Evolutionary conservation across 2,113 vertebrate genomes (phyloP), one percentile per base, ranked within the genome.

Genomic region (Perccottus glenii): DNA sequence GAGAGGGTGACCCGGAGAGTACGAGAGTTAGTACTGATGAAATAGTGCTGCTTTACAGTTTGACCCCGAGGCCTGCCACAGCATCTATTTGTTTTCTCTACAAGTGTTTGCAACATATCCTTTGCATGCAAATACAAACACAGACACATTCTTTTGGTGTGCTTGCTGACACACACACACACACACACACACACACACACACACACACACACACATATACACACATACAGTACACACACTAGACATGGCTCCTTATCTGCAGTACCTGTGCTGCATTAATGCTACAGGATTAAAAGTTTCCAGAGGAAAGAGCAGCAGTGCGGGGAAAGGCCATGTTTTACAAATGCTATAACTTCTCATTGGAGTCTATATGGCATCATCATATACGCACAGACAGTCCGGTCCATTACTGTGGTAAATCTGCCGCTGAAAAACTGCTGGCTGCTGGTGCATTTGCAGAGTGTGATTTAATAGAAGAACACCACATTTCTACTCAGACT

Each of bases 241-340:
- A 49, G 38, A 56, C 65, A 62, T 68, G 33, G 48, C 48, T 49
- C 11, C 61, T 79, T 81, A 78, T 79, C 75, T 67, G 42, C 32
- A 12, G 35, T 78, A 77, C 74, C 77, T 43, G 42, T 64, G 66
- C 74, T 75, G 70, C 73, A 75, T 84, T 73, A 79, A 83, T 77
- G 73, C 62, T 11, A 65, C 38, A 40, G 61, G 62, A 88, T 88
- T 83, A 84, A 78, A 82, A 27, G 62, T 78, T 51, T 75, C 78
- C 75, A 0, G 14, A 45, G 70, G 63, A 55, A 33, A 62, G 42
- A 64, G 70, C 67, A 73, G 75, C 64, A 47, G 55, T 43, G 33
- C 57, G 67, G 67, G 64, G 71, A 84, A 71, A 71, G 19, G 42
- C 15, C 59, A 70, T 50, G 15, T 76, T 72, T 78, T 81, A 66